phyloP scores from a whole-genome alignment of 1,140 invertebrate genomes.

The Metaphire vulgaris region DNA sequence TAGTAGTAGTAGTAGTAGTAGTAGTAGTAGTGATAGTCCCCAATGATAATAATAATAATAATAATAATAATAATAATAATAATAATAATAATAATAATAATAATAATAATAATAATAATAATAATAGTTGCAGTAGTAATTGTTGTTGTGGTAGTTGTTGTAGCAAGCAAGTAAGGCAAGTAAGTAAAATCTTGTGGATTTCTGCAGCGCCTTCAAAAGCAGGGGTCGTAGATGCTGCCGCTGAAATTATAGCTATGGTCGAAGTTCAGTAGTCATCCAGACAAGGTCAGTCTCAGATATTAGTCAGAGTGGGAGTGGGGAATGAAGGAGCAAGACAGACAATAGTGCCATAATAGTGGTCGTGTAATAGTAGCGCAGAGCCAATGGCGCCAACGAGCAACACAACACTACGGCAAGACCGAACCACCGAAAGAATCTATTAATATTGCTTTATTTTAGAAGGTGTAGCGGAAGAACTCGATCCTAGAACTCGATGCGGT shows the following conservation, averaged over 20 bases:
- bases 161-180: no score
- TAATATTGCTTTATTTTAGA: no score
- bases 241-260: not conserved
- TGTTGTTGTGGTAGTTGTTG: no score
- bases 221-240: no score
- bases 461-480: no score
- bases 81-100: constrained; percentile 5
- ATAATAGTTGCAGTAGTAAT: no score
- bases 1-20: constrained; percentile 1
- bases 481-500: no score
- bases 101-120: constrained; percentile 7
- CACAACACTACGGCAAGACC: not conserved
- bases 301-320: no score
- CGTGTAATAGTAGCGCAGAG: not conserved
- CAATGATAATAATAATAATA: constrained; percentile 5
- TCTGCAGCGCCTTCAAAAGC: no score
- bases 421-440: no score
- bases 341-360: not conserved
- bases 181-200: no score
- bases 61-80: constrained; percentile 5
- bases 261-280: not conserved
- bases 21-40: not conserved
- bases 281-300: no score
- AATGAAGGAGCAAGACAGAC: not conserved
- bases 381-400: not conserved